Evolutionary conservation across 2,113 vertebrate species (phyloP).

Genomic region (Lycocorax pyrrhopterus): DNA sequence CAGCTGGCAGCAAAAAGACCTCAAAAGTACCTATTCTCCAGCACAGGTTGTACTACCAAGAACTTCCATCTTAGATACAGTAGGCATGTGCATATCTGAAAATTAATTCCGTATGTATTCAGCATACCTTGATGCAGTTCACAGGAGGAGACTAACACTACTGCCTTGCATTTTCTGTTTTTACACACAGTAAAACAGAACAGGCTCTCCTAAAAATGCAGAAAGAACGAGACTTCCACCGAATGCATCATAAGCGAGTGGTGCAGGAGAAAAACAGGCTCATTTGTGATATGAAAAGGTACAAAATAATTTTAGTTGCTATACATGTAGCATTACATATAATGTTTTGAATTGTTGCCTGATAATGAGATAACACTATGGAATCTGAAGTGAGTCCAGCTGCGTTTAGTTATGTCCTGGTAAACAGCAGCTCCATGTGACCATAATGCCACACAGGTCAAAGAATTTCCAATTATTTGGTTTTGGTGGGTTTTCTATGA

Average conservation of each 20-base stretch:
- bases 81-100: background rate
- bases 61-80: background rate
- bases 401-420: background rate
- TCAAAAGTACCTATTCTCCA: background rate
- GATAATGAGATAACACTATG: background rate
- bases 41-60: background rate
- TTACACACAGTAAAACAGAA: conserved; percentile 66
- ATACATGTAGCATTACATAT: background rate
- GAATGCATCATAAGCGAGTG: conserved; percentile 80
- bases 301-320: background rate
- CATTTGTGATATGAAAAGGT: conserved; percentile 80
- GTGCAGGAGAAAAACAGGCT: conserved; percentile 85
- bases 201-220: conserved; percentile 75
- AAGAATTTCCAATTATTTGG: background rate
- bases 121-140: background rate
- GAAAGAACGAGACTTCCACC: conserved; percentile 82
- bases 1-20: background rate
- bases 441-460: background rate
- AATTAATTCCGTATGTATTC: background rate
- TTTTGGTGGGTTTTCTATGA: background rate
- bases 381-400: background rate
- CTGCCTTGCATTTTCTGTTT: background rate
- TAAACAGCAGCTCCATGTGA: background rate
- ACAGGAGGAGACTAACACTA: background rate
- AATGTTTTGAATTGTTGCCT: background rate